Percentiles rank a stretch among this genome's conserved stretches.
These are phyloP conservation scores for Cyphomyrus discorhynchus DNA, from an alignment of 2,113 vertebrate species.

Conservation along the genomic window DNA sequence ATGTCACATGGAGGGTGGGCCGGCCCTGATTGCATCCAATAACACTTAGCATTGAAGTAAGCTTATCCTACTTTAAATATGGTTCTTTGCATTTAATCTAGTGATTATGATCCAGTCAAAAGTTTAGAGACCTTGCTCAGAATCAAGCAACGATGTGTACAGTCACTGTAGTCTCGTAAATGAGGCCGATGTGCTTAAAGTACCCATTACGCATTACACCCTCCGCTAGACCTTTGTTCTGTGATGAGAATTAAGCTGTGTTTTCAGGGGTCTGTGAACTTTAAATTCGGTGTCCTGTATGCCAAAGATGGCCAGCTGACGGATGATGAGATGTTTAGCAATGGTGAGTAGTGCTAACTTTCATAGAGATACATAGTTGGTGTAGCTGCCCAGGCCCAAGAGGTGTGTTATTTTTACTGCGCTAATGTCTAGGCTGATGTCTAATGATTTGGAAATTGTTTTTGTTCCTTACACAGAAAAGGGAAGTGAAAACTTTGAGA, in stretches of 20 bases:
- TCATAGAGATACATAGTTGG: not conserved
- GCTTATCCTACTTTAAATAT: not conserved
- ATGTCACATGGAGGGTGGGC: not conserved
- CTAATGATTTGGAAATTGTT: not conserved
- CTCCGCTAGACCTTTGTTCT: not conserved
- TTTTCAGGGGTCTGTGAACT: conserved; percentile 91
- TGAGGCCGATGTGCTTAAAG: not conserved
- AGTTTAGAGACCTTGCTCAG: not conserved
- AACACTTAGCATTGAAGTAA: not conserved
- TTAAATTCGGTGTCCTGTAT: conserved; percentile 96
- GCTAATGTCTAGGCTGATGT: not conserved
- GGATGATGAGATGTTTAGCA: conserved; percentile 98
- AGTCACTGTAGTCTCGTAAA: not conserved
- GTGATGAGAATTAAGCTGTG: conserved; percentile 5
- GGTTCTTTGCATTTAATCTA: not conserved
- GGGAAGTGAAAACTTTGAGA: conserved; percentile 87
- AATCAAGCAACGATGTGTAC: not conserved
- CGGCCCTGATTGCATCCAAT: not conserved
- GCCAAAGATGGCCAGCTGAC: conserved; percentile 97
- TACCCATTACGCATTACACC: not conserved
- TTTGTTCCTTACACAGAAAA: conserved; percentile 59
- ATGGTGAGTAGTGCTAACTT: conserved; percentile 64
- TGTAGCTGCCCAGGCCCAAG: not conserved
- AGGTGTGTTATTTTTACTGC: not conserved
- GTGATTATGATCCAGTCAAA: not conserved